Evolutionary conservation across 2,888 invertebrate species (phyloP).

Genomic region (Spicauda simplicius): DNA sequence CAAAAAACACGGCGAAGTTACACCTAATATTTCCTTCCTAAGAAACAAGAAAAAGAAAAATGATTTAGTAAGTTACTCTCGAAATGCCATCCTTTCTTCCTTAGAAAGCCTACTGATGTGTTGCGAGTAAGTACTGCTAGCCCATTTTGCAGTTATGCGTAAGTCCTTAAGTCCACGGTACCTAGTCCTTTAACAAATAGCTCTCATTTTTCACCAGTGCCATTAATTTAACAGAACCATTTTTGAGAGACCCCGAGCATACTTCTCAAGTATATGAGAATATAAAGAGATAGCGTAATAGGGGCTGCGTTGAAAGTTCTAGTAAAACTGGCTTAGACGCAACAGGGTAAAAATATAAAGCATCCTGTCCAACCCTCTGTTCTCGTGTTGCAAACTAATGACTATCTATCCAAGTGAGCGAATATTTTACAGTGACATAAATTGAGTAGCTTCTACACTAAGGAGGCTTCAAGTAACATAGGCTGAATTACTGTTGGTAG

Average conservation of each 20-base stretch:
- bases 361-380: slow-evolving; percentile 30
- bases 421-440: slow-evolving; percentile 24
- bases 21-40: no score
- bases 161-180: background rate
- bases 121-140: slow-evolving; percentile 2
- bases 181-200: slow-evolving; percentile 57
- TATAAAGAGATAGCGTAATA: slow-evolving; percentile 1
- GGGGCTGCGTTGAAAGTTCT: slow-evolving; percentile 1
- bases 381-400: slow-evolving; percentile 35
- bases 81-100: background rate
- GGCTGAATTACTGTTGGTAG: background rate
- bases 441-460: slow-evolving; percentile 1
- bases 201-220: slow-evolving; percentile 64
- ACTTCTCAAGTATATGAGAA: background rate
- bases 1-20: no score
- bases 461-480: background rate
- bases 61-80: background rate
- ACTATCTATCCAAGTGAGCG: slow-evolving; percentile 19
- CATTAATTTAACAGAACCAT: slow-evolving; percentile 61
- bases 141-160: slow-evolving; percentile 3
- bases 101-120: background rate
- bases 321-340: slow-evolving; percentile 5
- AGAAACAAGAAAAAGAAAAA: background rate
- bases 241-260: slow-evolving; percentile 44
- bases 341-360: slow-evolving; percentile 31